Conservation (phyloP, 2,888 invertebrate genomes). For the Drosophila recens region DNA sequence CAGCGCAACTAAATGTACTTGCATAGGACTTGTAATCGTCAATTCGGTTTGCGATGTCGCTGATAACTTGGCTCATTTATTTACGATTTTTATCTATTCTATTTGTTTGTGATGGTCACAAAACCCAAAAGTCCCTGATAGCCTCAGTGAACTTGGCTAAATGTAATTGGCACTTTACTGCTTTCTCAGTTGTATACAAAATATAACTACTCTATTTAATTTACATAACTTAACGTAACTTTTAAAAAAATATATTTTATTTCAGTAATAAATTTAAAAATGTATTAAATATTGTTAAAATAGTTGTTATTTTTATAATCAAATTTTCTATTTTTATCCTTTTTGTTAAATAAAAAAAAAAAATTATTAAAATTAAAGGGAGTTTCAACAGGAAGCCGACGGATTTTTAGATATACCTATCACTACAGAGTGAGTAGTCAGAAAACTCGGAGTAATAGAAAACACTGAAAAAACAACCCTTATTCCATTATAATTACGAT, state of each 20-base stretch:
- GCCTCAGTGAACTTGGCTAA: neutral
- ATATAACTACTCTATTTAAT: neutral
- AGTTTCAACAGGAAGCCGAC: neutral
- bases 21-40: conserved; percentile 49
- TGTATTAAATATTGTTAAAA: too few species aligned
- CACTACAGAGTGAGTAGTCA: neutral
- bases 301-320: too few species aligned
- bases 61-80: conserved; percentile 40
- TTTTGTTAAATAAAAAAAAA: too few species aligned
- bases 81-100: conserved; percentile 25
- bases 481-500: neutral
- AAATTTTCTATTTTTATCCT: too few species aligned
- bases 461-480: neutral
- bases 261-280: too few species aligned
- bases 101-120: conserved; percentile 18
- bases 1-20: conserved; percentile 50
- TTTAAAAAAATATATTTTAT: too few species aligned
- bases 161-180: neutral
- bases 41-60: conserved; percentile 33
- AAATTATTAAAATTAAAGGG: too few species aligned
- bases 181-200: neutral
- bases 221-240: too few species aligned
- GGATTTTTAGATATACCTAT: neutral
- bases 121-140: neutral
- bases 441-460: neutral